Evolutionary conservation across 2,113 vertebrate species (phyloP).

Genomic region (Sardina pilchardus): DNA sequence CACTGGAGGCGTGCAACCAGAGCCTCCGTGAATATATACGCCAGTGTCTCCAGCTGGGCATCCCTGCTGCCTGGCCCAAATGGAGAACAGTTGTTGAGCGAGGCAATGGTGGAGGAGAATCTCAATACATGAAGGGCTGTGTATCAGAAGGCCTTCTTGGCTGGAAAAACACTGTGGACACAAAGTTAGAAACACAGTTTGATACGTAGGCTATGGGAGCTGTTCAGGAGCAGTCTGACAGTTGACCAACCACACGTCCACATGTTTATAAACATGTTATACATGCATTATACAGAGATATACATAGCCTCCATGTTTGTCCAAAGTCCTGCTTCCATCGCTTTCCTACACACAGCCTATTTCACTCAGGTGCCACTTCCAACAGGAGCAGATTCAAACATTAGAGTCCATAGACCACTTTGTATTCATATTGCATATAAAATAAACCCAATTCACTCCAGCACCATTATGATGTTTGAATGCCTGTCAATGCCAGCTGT

Average conservation of each 20-base stretch:
- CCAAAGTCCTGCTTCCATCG: background rate
- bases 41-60: no score
- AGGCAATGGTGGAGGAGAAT: no score
- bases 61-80: no score
- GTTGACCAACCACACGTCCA: background rate
- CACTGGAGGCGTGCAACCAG: no score
- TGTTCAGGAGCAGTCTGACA: background rate
- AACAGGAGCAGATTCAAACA: background rate
- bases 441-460: background rate
- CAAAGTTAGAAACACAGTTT: no score
- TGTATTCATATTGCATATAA: background rate
- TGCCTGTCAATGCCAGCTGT: background rate
- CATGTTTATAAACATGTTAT: background rate
- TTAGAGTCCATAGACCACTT: background rate
- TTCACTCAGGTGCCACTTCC: background rate
- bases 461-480: background rate
- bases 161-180: no score
- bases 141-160: no score
- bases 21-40: no score
- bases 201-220: no score
- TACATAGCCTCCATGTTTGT: background rate
- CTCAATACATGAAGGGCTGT: no score
- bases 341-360: background rate
- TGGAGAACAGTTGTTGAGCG: no score
- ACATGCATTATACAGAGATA: background rate